Conservation (phyloP, 2,888 invertebrate species). For the Drosophila histrio region DNA sequence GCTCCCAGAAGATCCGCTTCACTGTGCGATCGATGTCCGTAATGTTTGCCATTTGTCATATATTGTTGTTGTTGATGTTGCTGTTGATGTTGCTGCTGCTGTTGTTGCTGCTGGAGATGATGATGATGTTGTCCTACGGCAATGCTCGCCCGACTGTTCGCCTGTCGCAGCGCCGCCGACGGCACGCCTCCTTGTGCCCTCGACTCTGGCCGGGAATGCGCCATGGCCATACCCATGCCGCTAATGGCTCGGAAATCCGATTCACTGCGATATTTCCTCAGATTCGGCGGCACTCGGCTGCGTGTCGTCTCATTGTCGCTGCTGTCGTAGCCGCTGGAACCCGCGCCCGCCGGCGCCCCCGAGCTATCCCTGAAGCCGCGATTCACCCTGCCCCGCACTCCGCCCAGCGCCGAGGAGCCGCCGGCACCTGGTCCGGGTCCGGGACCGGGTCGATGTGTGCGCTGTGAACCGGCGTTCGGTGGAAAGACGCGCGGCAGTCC, state of each 20-base stretch:
- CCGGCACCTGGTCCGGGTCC: slow-evolving; percentile 51
- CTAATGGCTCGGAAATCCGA: slow-evolving; percentile 90
- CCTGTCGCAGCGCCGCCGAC: slow-evolving; percentile 89
- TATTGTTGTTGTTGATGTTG: slow-evolving; percentile 71
- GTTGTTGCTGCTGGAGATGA: slow-evolving; percentile 49
- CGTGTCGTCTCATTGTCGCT: slow-evolving; percentile 91
- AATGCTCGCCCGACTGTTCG: slow-evolving; percentile 87
- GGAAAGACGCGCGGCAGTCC: slow-evolving; percentile 96
- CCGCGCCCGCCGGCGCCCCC: slow-evolving; percentile 83
- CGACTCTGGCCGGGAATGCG: slow-evolving; percentile 83
- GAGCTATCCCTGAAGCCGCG: slow-evolving; percentile 87
- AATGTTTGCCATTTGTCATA: slow-evolving; percentile 81
- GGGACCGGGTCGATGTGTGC: slow-evolving; percentile 86
- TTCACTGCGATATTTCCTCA: slow-evolving; percentile 92
- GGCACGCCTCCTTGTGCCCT: slow-evolving; percentile 85
- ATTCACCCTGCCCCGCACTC: slow-evolving; percentile 86
- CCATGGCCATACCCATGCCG: slow-evolving; percentile 73
- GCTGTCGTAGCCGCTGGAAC: slow-evolving; percentile 96
- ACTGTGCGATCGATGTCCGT: slow-evolving; percentile 89
- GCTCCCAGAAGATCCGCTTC: slow-evolving; percentile 93
- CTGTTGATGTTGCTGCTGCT: slow-evolving; percentile 69
- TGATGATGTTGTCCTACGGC: slow-evolving; percentile 82
- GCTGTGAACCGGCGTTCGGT: slow-evolving; percentile 90
- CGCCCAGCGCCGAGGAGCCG: slow-evolving; percentile 71
- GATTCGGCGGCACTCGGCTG: slow-evolving; percentile 84